A percentile compares a stretch with the other conserved stretches of the same genome.
Evolutionary conservation across 2,888 invertebrate genomes (phyloP).

Genomic region (Cistogaster globosa): DNA sequence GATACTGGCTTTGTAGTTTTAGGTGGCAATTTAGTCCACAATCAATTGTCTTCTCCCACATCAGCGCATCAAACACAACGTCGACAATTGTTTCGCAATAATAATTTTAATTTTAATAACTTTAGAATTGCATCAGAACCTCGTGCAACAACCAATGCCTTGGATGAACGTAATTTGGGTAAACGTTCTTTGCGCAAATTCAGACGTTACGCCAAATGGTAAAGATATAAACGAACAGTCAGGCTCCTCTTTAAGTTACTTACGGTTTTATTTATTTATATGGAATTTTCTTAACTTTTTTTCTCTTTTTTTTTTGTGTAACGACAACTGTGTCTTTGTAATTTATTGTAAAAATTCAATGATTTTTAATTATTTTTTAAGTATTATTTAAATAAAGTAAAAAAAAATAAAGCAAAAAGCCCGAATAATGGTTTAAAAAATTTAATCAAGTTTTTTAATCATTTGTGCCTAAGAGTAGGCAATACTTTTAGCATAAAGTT

Average conservation of each 20-base stretch:
- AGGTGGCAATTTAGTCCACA: conserved; percentile 79
- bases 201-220: conserved; percentile 70
- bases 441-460: background rate
- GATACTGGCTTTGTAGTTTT: conserved; percentile 86
- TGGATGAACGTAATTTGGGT: conserved; percentile 65
- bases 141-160: conserved; percentile 41
- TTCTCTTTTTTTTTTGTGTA: background rate
- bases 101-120: conserved; percentile 62
- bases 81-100: conserved; percentile 52
- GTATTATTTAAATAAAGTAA: conserved; percentile 23
- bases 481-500: background rate
- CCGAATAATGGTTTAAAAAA: conserved; percentile 43
- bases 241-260: background rate
- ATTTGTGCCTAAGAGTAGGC: conserved; percentile 36
- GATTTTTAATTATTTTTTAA: conserved; percentile 13
- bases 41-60: conserved; percentile 1
- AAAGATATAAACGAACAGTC: background rate
- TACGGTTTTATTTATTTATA: background rate
- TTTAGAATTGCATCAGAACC: conserved; percentile 48
- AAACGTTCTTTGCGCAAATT: conserved; percentile 71
- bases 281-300: background rate
- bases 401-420: conserved; percentile 48
- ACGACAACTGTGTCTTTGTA: conserved; percentile 2
- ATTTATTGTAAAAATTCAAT: conserved; percentile 20
- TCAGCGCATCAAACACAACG: conserved; percentile 44